Evolutionary conservation across 2,888 invertebrate species (phyloP).

Genomic region (Palloptera scutellata): DNA sequence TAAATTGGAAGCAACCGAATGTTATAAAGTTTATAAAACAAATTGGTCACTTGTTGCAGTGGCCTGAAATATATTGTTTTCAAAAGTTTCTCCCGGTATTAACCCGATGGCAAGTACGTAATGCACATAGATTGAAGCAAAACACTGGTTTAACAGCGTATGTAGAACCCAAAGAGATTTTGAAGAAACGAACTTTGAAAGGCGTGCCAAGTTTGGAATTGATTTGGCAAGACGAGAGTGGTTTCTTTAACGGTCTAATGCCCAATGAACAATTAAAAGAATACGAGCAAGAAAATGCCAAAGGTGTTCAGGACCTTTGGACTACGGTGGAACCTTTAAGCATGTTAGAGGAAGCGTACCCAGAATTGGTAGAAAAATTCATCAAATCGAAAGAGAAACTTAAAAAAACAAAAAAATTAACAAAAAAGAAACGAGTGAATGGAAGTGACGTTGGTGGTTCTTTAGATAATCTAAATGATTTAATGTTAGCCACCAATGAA

Average conservation of each 20-base stretch:
- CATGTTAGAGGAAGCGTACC: slow-evolving; percentile 71
- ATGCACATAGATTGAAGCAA: slow-evolving; percentile 25
- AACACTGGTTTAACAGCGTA: slow-evolving; percentile 34
- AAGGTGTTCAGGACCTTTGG: slow-evolving; percentile 66
- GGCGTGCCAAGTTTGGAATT: slow-evolving; percentile 77
- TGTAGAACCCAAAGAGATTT: slow-evolving; percentile 67
- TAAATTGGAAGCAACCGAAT: slow-evolving; percentile 73
- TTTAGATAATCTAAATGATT: slow-evolving; percentile 45
- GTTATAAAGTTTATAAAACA: slow-evolving; percentile 75
- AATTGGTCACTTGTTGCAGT: slow-evolving; percentile 72
- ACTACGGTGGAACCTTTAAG: slow-evolving; percentile 75
- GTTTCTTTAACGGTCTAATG: slow-evolving; percentile 69
- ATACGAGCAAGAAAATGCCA: slow-evolving; percentile 64
- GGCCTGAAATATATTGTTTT: slow-evolving; percentile 80
- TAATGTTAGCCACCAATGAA: slow-evolving; percentile 49
- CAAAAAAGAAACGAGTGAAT: slow-evolving; percentile 37
- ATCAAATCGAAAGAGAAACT: slow-evolving; percentile 68
- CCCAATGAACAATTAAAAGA: slow-evolving; percentile 69
- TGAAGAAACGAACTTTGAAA: slow-evolving; percentile 69
- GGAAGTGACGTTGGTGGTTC: slow-evolving; percentile 49
- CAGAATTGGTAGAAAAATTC: slow-evolving; percentile 70
- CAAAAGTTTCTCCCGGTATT: slow-evolving; percentile 79
- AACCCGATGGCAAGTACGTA: slow-evolving; percentile 76
- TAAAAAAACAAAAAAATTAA: slow-evolving; percentile 63
- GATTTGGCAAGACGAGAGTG: slow-evolving; percentile 72